These are phyloP conservation scores for Strigamia transsilvanica DNA, from an alignment of 2,888 invertebrate species.

Conservation along the genomic window DNA sequence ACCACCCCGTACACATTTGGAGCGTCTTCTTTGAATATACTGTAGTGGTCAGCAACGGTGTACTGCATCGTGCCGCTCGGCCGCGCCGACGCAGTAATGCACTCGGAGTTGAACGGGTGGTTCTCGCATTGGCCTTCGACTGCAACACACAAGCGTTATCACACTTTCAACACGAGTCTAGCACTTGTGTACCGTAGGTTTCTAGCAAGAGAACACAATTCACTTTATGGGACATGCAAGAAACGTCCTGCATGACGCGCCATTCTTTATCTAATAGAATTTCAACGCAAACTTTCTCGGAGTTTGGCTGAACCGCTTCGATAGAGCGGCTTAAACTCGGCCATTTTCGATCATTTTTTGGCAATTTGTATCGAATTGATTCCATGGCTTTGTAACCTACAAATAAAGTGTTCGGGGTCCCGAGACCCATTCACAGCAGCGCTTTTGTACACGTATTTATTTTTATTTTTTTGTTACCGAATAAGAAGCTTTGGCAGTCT, in stretches of 20 bases:
- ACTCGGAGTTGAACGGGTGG: not conserved
- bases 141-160: not conserved
- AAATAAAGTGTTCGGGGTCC: too few relatives aligned
- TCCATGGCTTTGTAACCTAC: not conserved
- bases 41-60: not conserved
- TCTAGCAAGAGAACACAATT: constrained; percentile 8
- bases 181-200: not conserved
- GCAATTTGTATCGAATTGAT: not conserved
- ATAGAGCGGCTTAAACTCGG: not conserved
- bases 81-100: not conserved
- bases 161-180: not conserved
- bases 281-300: not conserved
- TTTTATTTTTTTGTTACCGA: not conserved
- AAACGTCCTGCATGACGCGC: not conserved
- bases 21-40: not conserved
- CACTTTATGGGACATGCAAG: not conserved
- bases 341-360: not conserved
- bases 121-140: not conserved
- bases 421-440: too few relatives aligned
- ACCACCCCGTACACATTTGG: not conserved
- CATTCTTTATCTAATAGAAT: not conserved
- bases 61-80: not conserved
- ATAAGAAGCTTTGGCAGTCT: not conserved
- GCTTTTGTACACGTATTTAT: too few relatives aligned
- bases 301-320: not conserved